Base-by-base conservation (phyloP, 2,113 vertebrate genomes). In the Notothenia rossii region DNA sequence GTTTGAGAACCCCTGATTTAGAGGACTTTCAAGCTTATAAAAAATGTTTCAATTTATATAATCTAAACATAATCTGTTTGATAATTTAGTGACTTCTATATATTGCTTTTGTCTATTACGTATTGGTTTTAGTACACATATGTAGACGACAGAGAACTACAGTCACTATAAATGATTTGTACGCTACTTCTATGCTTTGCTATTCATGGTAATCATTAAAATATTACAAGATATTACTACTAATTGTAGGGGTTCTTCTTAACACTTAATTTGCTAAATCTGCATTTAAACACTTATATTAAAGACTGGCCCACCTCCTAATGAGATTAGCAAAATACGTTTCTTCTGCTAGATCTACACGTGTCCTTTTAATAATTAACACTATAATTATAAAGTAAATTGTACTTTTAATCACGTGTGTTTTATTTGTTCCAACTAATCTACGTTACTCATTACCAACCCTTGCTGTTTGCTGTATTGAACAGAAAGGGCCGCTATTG, bases 401-500 rank as follows among this genome's bases (percentile, higher is more conserved):
- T 10, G 54, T 22, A 18, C 45, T 36, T 3, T 1, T 11, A 2
- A n/a, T 64, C 0, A 0, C 1, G 7, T 40, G 36, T 40, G 29
- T 29, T 29, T 1, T 0, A 7, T 49, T 5, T 45, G 2, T 10
- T 15, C 22, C 5, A 5, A 4, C 3, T 1, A 1, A 10, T 7
- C 3, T 0, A 13, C 2, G 45, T 56, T 50, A 56, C 12, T 71
- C 66, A 4, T 56, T 46, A 7, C 36, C 10, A 0, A 2, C 0
- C 1, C 33, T 36, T 88, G 76, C 49, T 85, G 59, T 91, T 75
- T 64, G 25, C 2, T 70, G 13, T 67, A 0, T 43, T 84, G 81
- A 83, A 83, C 74, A 77, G 73, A 83, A 72, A 85, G 86, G 71
- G 84, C 77, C 82, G 88, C 79, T 88, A 14, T 86, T 86, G 86